Percentiles rank a stretch among this genome's conserved stretches.
Evolutionary conservation across 2,888 invertebrate species (phyloP).

Genomic region (Aphidoletes aphidimyza): DNA sequence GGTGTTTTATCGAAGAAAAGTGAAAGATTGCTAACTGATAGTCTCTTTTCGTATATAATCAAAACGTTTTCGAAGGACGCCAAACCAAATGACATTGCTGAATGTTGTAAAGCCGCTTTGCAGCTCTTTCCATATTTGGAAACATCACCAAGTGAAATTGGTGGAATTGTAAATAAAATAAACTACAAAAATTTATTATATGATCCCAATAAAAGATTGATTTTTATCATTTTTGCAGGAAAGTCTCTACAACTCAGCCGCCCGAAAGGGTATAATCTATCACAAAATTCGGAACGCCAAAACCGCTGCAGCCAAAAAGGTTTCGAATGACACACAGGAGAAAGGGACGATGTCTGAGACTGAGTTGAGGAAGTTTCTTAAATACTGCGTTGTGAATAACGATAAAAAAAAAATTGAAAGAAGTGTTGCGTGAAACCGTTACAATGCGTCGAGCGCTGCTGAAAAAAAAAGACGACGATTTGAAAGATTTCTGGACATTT

Average conservation of each 20-base stretch:
- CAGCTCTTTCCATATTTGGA: not conserved
- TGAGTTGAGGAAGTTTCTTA: not conserved
- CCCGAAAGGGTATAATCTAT: not conserved
- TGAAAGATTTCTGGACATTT: not conserved
- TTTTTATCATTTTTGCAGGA: not conserved
- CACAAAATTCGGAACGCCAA: not conserved
- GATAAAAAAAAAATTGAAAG: not conserved
- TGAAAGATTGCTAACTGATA: not conserved
- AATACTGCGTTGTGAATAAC: not conserved
- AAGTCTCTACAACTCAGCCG: not conserved
- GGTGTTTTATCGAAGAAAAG: not conserved
- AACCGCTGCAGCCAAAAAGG: not conserved
- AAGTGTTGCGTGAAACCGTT: not conserved
- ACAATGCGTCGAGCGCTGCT: not conserved
- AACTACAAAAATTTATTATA: not conserved
- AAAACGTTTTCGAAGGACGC: not conserved
- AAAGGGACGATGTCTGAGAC: not conserved
- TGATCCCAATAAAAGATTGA: not conserved
- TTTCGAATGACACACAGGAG: not conserved
- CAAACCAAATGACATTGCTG: not conserved
- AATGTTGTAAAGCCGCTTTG: not conserved
- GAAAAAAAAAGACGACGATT: not conserved
- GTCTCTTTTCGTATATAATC: not conserved
- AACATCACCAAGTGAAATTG: not conserved
- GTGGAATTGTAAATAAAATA: not conserved